Evolutionary conservation across 2,113 vertebrate genomes (phyloP).

Genomic region (Hippocampus comes): DNA sequence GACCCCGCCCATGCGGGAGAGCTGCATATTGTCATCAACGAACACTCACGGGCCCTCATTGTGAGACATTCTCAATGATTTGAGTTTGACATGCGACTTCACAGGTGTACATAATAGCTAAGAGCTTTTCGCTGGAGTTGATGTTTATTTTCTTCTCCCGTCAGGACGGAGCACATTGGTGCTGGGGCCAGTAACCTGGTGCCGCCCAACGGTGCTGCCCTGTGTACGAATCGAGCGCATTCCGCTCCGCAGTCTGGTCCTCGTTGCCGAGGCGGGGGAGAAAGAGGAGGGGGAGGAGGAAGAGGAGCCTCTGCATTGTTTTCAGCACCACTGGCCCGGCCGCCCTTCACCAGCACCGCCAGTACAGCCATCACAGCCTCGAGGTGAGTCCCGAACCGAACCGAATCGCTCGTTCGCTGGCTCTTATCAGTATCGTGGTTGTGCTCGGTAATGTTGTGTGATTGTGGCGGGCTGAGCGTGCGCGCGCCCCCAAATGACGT

Average conservation of each 20-base stretch:
- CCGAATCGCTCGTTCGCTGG: neutral
- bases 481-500: neutral
- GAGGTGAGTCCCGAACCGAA: slow-evolving; percentile 44
- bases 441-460: neutral
- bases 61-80: neutral
- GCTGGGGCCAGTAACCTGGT: neutral
- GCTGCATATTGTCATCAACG: neutral
- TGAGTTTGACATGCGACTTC: neutral
- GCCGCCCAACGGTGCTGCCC: slow-evolving; percentile 6
- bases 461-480: neutral
- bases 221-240: slow-evolving; percentile 4
- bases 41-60: neutral
- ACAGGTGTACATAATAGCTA: neutral
- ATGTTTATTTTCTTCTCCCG: neutral
- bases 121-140: neutral
- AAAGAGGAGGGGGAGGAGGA: slow-evolving; percentile 20
- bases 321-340: slow-evolving; percentile 26
- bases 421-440: no score
- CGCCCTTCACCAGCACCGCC: slow-evolving; percentile 39
- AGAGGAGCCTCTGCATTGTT: slow-evolving; percentile 34
- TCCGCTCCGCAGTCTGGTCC: slow-evolving; percentile 41
- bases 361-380: slow-evolving; percentile 26
- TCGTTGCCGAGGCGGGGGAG: slow-evolving; percentile 15
- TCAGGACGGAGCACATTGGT: neutral
- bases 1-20: neutral